Evolutionary conservation across 2,888 invertebrate genomes (phyloP).

Genomic region (Cheilosia vernalis): DNA sequence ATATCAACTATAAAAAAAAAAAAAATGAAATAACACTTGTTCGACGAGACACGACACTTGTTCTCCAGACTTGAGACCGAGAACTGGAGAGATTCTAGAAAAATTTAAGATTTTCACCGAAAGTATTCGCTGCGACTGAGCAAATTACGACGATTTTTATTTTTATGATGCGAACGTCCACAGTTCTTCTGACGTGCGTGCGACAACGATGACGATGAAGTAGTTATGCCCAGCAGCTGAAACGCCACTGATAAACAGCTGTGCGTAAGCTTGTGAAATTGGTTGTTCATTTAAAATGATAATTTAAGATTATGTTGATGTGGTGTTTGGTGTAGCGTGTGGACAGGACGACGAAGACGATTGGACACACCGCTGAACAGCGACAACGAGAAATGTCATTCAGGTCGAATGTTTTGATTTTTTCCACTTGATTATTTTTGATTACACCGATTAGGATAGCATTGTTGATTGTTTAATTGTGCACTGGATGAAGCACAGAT

Average conservation of each 20-base stretch:
- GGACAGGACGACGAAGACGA: constrained; percentile 23
- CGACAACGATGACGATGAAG: constrained; percentile 45
- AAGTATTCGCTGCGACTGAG: constrained; percentile 5
- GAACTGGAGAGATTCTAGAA: constrained; percentile 21
- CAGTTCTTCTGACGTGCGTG: constrained; percentile 39
- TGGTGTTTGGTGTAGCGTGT: constrained; percentile 18
- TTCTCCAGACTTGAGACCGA: constrained; percentile 28
- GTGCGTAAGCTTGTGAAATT: constrained; percentile 59
- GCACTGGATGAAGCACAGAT: background rate
- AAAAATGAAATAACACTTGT: background rate
- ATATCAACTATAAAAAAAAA: background rate
- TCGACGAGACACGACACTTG: constrained; percentile 47
- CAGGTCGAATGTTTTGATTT: constrained; percentile 74
- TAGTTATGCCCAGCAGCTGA: constrained; percentile 34
- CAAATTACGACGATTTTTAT: constrained; percentile 40
- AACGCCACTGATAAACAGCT: constrained; percentile 69
- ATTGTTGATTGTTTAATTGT: background rate
- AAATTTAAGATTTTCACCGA: constrained; percentile 17
- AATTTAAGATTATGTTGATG: constrained; percentile 8
- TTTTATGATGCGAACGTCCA: constrained; percentile 52
- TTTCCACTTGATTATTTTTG: constrained; percentile 37
- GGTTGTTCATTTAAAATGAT: constrained; percentile 59
- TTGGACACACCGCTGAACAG: background rate
- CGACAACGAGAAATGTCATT: constrained; percentile 66
- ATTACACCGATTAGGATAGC: background rate